Evolutionary conservation across 2,888 invertebrate genomes (phyloP).

Genomic region (Cephus rjabovi): DNA sequence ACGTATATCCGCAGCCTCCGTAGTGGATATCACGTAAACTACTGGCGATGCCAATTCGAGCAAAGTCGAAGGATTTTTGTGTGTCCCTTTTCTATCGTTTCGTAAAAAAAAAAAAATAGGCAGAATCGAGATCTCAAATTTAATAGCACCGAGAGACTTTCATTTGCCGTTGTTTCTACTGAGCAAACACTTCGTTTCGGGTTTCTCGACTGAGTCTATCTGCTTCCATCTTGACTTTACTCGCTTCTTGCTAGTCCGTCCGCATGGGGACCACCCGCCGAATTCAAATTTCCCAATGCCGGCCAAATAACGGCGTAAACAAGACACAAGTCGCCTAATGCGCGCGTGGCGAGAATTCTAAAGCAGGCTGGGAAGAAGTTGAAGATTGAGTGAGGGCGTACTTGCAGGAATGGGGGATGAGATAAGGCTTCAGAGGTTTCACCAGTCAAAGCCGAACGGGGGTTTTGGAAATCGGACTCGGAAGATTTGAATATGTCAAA

Average conservation of each 20-base stretch:
- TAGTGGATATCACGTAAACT: not conserved
- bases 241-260: conserved; percentile 16
- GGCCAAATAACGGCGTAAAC: conserved; percentile 47
- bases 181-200: conserved; percentile 13
- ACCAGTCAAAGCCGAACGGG: not conserved
- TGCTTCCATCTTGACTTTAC: not conserved
- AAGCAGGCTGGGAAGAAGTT: conserved; percentile 18
- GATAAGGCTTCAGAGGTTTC: conserved; percentile 3
- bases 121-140: not conserved
- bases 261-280: conserved; percentile 32
- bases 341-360: conserved; percentile 40
- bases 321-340: conserved; percentile 41
- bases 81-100: not conserved
- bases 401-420: not conserved
- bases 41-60: not conserved
- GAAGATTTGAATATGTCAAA: conserved; percentile 24
- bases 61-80: not conserved
- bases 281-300: conserved; percentile 42
- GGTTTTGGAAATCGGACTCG: conserved; percentile 8
- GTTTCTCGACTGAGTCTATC: not conserved
- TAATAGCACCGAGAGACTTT: conserved; percentile 16
- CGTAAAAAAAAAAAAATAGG: not conserved
- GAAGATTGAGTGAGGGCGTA: not conserved
- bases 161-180: conserved; percentile 15
- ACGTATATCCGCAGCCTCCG: not conserved